phyloP scores from a whole-genome alignment of 2,797 vertebrate genomes.

The Catostomus latipinnis region DNA sequence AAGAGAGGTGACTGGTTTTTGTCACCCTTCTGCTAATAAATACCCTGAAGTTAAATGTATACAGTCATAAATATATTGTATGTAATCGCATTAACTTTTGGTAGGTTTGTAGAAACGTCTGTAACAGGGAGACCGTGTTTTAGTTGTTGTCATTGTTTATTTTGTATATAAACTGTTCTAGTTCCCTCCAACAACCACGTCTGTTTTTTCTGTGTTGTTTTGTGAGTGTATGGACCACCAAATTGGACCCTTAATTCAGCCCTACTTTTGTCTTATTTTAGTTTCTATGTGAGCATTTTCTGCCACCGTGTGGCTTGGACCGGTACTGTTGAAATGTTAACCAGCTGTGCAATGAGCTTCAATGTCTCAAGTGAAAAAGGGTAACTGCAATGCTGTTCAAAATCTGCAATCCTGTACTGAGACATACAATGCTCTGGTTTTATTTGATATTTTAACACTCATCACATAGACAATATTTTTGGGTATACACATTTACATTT shows the following conservation, averaged over 20 bases:
- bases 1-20: constrained; percentile 38
- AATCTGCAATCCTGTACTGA: neutral
- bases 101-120: constrained; percentile 76
- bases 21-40: constrained; percentile 61
- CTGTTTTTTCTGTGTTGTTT: constrained; percentile 51
- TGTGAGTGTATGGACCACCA: neutral
- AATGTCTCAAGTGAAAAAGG: neutral
- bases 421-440: neutral
- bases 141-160: constrained; percentile 55
- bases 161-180: constrained; percentile 73
- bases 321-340: neutral
- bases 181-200: constrained; percentile 66
- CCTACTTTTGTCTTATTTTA: neutral
- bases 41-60: constrained; percentile 67
- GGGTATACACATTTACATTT: neutral
- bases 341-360: neutral
- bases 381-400: neutral
- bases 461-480: neutral
- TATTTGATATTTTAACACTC: neutral
- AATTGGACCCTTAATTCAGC: neutral
- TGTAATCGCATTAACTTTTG: constrained; percentile 70
- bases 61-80: constrained; percentile 72
- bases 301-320: neutral
- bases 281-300: neutral
- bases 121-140: constrained; percentile 70